Base-by-base conservation (phyloP, 2,888 invertebrate species). In the Hofmannophila pseudospretella region DNA sequence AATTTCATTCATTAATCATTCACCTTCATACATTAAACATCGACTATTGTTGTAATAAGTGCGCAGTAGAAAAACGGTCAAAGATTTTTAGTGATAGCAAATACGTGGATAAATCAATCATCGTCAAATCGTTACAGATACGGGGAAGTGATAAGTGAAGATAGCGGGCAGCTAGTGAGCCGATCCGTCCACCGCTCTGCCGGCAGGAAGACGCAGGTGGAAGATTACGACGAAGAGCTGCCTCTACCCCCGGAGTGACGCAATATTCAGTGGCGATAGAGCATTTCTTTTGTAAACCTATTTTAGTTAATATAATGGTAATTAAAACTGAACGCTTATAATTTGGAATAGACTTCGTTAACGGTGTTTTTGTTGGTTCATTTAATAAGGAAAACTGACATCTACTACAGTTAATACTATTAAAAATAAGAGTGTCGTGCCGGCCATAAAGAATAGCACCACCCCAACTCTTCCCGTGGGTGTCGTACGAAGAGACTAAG, bases 171-270 rank as follows among this genome's bases (percentile, higher is more conserved):
- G 41, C 60, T 71, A 7, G 32, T 51, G 33, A 65, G 51, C 11
- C 67, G 77, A 0, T 58, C 71, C 0, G 42, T 62, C 1, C 56
- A 54, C 5, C 67, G 71, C 1, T 32, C 52, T 1, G 73, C 68
- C 3, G 48, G 39, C 9, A 70, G 59, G 42, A 78, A 72, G 62
- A 81, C 72, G 48, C 50, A 58, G 22, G 30, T 55, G 4, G 80
- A 79, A 22, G 76, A 79, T 23, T 73, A 68, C 34, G 82, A 81
- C 2, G 82, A 82, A n/a, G 86, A 87, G 29, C 53, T 87, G 29
- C 87, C 87, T 7, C 50, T 87, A 25, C 86, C 87, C 1, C 86
- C 85, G 1, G 87, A 87, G 44, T 86, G 60, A 50, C 11, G 5
- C 4, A n/a, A n/a, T n/a, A n/a, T n/a, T n/a, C n/a, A n/a, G n/a